Base-by-base conservation (phyloP, 1,140 invertebrate genomes). In the Dryas iulia region DNA sequence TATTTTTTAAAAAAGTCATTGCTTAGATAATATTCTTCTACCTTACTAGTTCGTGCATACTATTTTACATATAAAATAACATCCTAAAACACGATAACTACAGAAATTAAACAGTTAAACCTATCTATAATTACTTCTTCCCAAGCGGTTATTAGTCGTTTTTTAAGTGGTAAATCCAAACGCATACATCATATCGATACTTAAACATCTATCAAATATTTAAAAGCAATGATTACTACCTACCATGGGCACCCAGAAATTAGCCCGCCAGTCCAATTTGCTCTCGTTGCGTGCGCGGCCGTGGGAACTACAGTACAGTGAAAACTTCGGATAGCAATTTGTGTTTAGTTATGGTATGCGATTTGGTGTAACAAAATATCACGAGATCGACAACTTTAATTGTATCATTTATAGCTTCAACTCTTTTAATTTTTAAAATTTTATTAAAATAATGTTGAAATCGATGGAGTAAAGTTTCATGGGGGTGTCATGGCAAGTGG, bases 331-430 rank as follows among this genome's bases (percentile, higher is more conserved):
- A 58, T 62, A 68, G 71, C 74, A 71, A 81, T 82, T 82, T 71
- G 74, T 58, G 74, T 78, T 81, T 76, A 75, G 81, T 79, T 84
- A 83, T 77, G 75, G 72, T 81, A 69, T 76, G 72, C 60, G 75
- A 71, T 72, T 74, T 72, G 53, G 59, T 74, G 68, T 77, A 75
- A 67, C 69, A 74, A 72, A 76, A 70, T 56, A 68, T 72, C 71
- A 71, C 66, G 66, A 66, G 57, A 61, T 57, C 21, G 53, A 47
- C 18, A 47, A 59, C 1, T 65, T 65, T 68, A 28, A 56, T 68
- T 66, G 54, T 35, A 58, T 54, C 18, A 11, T 56, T 47, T 47
- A 47, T 47, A 47, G n/a, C n/a, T n/a, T n/a, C n/a, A n/a, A 47
- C 14, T 47, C 7, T 10, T 47, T 47, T 47, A 2, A 21, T 0